A percentile compares a stretch with the other conserved stretches of the same genome.
phyloP scores from a whole-genome alignment of 2,113 vertebrate species.

The Cyanocitta stelleri region DNA sequence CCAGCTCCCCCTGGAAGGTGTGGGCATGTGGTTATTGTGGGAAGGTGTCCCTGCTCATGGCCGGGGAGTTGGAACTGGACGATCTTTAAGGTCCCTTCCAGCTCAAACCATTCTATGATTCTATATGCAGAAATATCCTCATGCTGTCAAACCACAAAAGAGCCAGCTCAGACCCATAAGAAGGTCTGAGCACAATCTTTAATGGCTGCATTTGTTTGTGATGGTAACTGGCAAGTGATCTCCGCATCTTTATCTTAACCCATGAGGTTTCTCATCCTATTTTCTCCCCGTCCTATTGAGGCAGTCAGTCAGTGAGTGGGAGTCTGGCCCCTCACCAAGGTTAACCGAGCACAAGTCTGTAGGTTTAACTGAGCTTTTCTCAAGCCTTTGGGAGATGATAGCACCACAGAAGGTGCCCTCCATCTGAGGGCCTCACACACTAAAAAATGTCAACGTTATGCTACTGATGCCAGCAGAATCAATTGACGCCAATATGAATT shows the following conservation, averaged over 20 bases:
- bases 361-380: neutral
- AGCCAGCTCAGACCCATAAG: neutral
- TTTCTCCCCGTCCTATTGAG: neutral
- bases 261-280: neutral
- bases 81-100: neutral
- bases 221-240: neutral
- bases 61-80: neutral
- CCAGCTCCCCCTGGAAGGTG: fast-evolving
- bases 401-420: neutral
- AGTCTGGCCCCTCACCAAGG: neutral
- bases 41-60: neutral
- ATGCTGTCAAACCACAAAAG: neutral
- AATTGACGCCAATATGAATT: fast-evolving
- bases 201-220: neutral
- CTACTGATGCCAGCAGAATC: neutral
- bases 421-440: neutral
- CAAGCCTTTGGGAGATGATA: neutral
- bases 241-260: neutral
- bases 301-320: neutral
- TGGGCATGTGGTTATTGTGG: neutral
- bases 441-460: neutral
- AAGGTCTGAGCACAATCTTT: neutral
- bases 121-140: neutral
- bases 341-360: neutral
- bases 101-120: neutral